These are phyloP conservation scores for Augiades crinisus DNA, from an alignment of 2,888 invertebrate species.

Conservation along the genomic window DNA sequence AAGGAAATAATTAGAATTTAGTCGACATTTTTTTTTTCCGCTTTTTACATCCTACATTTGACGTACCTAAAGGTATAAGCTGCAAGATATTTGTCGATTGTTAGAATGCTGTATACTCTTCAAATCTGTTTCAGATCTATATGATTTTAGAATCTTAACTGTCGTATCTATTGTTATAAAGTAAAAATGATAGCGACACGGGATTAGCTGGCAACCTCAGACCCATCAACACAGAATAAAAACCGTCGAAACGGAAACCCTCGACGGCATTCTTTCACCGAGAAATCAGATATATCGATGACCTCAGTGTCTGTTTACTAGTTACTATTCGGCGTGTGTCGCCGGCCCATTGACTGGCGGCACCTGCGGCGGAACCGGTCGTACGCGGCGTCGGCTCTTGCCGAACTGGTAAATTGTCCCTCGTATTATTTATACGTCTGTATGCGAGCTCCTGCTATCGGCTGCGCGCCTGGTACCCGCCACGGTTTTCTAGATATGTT, in stretches of 20 bases:
- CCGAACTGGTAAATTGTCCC: constrained; percentile 62
- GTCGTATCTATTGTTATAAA: no score
- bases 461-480: background rate
- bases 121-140: no score
- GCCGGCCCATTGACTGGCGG: constrained; percentile 53
- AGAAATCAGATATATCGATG: constrained; percentile 43
- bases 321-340: constrained; percentile 47
- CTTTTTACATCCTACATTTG: no score
- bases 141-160: no score
- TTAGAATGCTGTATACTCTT: no score
- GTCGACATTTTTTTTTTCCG: no score
- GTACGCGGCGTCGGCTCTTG: constrained; percentile 55
- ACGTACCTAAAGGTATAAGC: no score
- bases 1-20: no score
- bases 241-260: constrained; percentile 8
- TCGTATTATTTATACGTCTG: constrained; percentile 34
- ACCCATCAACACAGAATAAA: no score
- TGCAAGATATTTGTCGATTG: no score
- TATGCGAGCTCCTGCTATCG: background rate
- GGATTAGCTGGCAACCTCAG: no score
- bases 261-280: constrained; percentile 30
- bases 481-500: background rate
- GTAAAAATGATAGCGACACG: no score
- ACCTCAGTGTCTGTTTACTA: constrained; percentile 40
- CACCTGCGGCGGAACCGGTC: constrained; percentile 70